phyloP scores from a whole-genome alignment of 53 echinoderm and acorn worm species.

The Antedon mediterranea region DNA sequence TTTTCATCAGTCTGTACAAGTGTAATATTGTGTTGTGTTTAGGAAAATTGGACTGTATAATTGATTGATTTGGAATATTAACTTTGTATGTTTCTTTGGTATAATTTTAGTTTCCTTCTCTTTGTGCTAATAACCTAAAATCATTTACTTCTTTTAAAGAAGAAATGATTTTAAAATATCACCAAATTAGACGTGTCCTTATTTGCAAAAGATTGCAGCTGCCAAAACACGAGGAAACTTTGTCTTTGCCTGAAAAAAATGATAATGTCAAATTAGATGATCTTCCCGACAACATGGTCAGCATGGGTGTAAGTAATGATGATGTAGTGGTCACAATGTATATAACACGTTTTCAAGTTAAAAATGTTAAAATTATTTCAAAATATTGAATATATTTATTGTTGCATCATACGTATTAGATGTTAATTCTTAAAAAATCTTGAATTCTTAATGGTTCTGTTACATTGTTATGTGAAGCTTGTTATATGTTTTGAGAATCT shows the following conservation, averaged over 20 bases:
- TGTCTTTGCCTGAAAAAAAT: background rate
- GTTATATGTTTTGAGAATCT: background rate
- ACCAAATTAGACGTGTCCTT: background rate
- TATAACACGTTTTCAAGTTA: background rate
- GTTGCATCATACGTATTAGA: background rate
- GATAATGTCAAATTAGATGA: background rate
- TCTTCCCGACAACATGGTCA: background rate
- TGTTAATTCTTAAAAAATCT: background rate
- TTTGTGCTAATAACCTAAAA: background rate
- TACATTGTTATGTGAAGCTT: background rate
- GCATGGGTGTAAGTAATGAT: background rate
- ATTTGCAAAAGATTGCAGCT: background rate
- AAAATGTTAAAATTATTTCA: background rate
- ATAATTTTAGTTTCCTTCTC: background rate
- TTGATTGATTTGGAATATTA: background rate
- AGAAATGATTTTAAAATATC: background rate
- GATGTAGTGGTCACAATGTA: background rate
- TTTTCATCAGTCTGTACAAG: background rate
- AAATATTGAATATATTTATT: conserved; percentile 1
- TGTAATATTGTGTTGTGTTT: background rate
- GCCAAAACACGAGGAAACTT: background rate
- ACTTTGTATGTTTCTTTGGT: background rate
- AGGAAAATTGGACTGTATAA: background rate
- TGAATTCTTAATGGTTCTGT: background rate
- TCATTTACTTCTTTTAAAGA: background rate